Conservation (phyloP, 2,888 invertebrate genomes). For the Strigamia transsilvanica region DNA sequence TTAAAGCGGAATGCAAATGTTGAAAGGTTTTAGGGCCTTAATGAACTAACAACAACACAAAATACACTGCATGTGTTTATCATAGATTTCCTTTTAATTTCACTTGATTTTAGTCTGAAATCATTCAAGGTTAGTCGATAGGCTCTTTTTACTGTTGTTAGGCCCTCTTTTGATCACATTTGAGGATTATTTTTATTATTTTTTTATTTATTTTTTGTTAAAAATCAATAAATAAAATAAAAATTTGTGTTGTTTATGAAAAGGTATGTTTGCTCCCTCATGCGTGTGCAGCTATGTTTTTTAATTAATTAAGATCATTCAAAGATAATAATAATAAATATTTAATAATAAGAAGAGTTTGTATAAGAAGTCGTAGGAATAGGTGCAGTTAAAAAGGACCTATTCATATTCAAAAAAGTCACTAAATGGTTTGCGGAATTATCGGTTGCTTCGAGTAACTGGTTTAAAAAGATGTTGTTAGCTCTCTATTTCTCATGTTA, state of each 20-base stretch:
- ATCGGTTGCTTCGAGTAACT: slow-evolving; percentile 25
- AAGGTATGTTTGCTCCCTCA: slow-evolving; percentile 34
- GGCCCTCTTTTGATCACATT: background rate
- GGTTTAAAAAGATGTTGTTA: slow-evolving; percentile 9
- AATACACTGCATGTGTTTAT: slow-evolving; percentile 15
- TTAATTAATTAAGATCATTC: background rate
- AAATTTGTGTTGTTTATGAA: slow-evolving; percentile 19
- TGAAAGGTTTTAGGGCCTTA: background rate
- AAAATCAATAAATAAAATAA: background rate
- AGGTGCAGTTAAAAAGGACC: slow-evolving; percentile 23
- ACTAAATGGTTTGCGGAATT: slow-evolving; percentile 5
- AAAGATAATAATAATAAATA: too few relatives aligned
- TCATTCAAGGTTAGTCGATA: background rate
- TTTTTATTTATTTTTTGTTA: background rate
- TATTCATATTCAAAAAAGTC: slow-evolving; percentile 28
- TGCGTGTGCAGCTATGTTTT: slow-evolving; percentile 52
- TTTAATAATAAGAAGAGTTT: slow-evolving; percentile 13
- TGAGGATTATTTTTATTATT: background rate
- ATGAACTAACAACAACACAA: slow-evolving; percentile 15
- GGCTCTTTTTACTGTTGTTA: background rate
- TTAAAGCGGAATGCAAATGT: background rate
- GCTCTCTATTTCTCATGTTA: slow-evolving; percentile 36
- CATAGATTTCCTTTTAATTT: background rate
- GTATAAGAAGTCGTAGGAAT: slow-evolving; percentile 14
- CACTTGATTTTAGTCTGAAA: background rate